Evolutionary conservation across 1,140 invertebrate species (phyloP).

Genomic region (Ganaspis sp.): DNA sequence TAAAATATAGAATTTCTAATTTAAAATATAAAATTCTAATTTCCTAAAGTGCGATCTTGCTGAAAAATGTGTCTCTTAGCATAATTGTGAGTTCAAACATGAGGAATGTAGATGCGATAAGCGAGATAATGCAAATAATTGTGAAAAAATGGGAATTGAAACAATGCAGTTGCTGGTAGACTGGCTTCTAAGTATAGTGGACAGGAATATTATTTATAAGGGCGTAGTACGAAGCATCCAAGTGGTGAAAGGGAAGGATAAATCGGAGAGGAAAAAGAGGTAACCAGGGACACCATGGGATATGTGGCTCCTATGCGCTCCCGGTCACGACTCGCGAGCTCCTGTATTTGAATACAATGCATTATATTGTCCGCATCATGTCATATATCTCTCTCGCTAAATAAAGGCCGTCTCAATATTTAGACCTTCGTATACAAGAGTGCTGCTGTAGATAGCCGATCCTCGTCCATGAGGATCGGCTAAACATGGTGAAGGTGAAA

Average conservation of each 20-base stretch:
- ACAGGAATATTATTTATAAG: slow-evolving; percentile 58
- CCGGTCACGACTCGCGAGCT: slow-evolving; percentile 75
- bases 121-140: not conserved
- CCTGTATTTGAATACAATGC: slow-evolving; percentile 78
- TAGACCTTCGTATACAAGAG: slow-evolving; percentile 67
- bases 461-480: slow-evolving; percentile 28
- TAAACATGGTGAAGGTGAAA: slow-evolving; percentile 32
- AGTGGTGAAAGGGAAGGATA: not conserved
- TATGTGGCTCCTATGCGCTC: slow-evolving; percentile 58
- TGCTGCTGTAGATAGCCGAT: slow-evolving; percentile 45
- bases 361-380: slow-evolving; percentile 77
- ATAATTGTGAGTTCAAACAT: not conserved
- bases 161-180: not conserved
- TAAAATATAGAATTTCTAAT: no score
- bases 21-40: no score
- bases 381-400: slow-evolving; percentile 76
- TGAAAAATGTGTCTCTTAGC: not conserved
- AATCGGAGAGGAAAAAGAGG: slow-evolving; percentile 40
- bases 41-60: no score
- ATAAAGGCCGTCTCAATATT: slow-evolving; percentile 77
- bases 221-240: slow-evolving; percentile 38
- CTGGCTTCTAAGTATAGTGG: slow-evolving; percentile 37
- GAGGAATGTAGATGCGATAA: not conserved
- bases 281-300: slow-evolving; percentile 48
- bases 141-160: not conserved